Percentiles rank a stretch among this genome's conserved stretches.
Evolutionary conservation across 2,888 invertebrate genomes (phyloP).

Genomic region (Embidobia sp.): DNA sequence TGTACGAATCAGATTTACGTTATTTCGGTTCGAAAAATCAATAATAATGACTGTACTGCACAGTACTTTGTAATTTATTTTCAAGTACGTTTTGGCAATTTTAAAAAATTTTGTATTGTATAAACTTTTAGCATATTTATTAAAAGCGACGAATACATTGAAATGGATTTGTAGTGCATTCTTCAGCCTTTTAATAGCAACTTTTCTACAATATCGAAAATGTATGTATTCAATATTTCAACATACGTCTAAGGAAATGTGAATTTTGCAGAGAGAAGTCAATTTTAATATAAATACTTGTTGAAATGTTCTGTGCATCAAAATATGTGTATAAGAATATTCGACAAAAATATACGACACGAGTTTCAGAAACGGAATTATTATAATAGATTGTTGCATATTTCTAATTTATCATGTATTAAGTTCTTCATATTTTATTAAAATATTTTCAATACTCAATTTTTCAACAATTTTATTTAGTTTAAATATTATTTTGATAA

Average conservation of each 20-base stretch:
- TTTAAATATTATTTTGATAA: too few relatives aligned
- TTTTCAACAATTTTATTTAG: too few relatives aligned
- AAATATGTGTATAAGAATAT: constrained; percentile 26
- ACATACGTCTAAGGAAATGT: constrained; percentile 39
- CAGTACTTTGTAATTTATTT: too few relatives aligned
- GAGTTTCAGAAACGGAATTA: constrained; percentile 8
- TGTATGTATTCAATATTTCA: constrained; percentile 47
- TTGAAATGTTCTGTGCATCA: constrained; percentile 24
- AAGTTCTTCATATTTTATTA: too few relatives aligned
- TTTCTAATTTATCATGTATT: neutral
- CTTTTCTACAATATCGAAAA: constrained; percentile 40
- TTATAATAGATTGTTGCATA: neutral
- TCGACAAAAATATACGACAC: constrained; percentile 6
- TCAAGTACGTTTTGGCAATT: too few relatives aligned
- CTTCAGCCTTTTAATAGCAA: constrained; percentile 29
- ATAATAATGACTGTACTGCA: too few relatives aligned
- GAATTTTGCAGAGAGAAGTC: constrained; percentile 40
- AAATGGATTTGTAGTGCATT: constrained; percentile 34
- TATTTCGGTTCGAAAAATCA: too few relatives aligned
- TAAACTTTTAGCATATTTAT: constrained; percentile 23
- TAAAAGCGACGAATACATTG: constrained; percentile 20
- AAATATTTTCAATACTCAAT: too few relatives aligned
- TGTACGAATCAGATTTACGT: too few relatives aligned
- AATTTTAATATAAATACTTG: constrained; percentile 52
- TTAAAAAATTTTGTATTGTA: constrained; percentile 1